Evolutionary conservation across 2,113 vertebrate genomes (phyloP).

Genomic region (Epinephelus fuscoguttatus): DNA sequence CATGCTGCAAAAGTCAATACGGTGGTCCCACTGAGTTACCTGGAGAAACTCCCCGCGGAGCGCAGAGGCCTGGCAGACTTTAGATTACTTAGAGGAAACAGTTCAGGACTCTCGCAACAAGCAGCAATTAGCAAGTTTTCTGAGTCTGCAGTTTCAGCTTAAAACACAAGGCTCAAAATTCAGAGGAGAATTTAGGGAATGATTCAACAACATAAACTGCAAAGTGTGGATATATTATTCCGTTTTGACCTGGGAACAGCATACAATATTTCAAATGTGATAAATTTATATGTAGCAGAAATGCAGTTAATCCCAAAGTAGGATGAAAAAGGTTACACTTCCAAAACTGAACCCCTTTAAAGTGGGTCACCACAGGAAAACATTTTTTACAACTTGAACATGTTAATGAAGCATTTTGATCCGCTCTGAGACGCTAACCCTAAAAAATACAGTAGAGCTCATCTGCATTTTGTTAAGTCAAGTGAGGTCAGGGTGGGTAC

Average conservation of each 20-base stretch:
- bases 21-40: conserved; percentile 42
- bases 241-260: background rate
- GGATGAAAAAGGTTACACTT: background rate
- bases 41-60: conserved; percentile 49
- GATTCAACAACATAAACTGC: background rate
- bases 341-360: background rate
- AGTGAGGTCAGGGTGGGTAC: no score
- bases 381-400: no score
- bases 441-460: no score
- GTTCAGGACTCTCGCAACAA: conserved; percentile 19
- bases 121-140: conserved; percentile 43
- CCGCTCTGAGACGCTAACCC: no score
- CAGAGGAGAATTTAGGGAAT: background rate
- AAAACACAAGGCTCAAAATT: background rate
- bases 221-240: background rate
- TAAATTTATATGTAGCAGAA: background rate
- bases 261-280: background rate
- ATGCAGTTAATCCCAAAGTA: background rate
- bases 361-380: no score
- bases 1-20: conserved; percentile 43
- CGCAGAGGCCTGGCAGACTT: conserved; percentile 10
- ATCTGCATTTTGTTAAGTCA: no score
- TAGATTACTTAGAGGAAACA: conserved; percentile 42
- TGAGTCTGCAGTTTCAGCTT: conserved; percentile 28
- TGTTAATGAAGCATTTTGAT: no score